Percentiles rank a stretch among this genome's conserved stretches.
Evolutionary conservation across 2,888 invertebrate genomes (phyloP).

Genomic region (Epinotia demarniana): DNA sequence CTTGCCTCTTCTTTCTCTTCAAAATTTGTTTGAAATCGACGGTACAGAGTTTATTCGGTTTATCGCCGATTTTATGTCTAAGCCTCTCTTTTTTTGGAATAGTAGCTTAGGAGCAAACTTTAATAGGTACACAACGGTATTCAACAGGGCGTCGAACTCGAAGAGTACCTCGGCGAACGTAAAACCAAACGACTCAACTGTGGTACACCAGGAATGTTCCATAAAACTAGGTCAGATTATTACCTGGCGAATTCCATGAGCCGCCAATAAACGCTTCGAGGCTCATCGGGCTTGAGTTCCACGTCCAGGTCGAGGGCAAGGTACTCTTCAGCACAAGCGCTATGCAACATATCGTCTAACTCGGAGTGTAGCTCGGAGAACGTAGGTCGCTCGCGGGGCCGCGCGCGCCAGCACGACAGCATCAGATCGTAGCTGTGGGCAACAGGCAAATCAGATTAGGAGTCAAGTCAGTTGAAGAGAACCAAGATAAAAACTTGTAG

Average conservation of each 20-base stretch:
- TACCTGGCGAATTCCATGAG: constrained; percentile 65
- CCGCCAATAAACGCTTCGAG: constrained; percentile 53
- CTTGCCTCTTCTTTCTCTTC: too few species aligned
- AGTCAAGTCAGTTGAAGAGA: too few species aligned
- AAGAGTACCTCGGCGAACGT: constrained; percentile 86
- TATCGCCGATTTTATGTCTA: too few species aligned
- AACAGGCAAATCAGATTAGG: background rate
- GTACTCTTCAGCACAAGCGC: constrained; percentile 70
- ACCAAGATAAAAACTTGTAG: too few species aligned
- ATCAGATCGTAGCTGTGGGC: constrained; percentile 89
- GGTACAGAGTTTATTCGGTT: too few species aligned
- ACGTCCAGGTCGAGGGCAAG: constrained; percentile 62
- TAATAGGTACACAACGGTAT: constrained; percentile 49
- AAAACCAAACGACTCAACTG: background rate
- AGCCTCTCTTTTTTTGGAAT: too few species aligned
- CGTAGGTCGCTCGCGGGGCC: constrained; percentile 88
- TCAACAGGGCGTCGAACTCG: constrained; percentile 69
- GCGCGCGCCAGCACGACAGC: constrained; percentile 89
- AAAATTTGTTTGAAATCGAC: too few species aligned
- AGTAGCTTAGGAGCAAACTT: too few species aligned
- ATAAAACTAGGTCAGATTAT: background rate
- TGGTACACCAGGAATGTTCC: background rate
- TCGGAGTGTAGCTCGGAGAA: constrained; percentile 85
- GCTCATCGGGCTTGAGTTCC: constrained; percentile 50
- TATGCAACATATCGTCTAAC: constrained; percentile 70